These are phyloP conservation scores for Bolinopsis microptera DNA, from an alignment of 37 sponge, comb jelly and placozoan genomes.

Conservation along the genomic window DNA sequence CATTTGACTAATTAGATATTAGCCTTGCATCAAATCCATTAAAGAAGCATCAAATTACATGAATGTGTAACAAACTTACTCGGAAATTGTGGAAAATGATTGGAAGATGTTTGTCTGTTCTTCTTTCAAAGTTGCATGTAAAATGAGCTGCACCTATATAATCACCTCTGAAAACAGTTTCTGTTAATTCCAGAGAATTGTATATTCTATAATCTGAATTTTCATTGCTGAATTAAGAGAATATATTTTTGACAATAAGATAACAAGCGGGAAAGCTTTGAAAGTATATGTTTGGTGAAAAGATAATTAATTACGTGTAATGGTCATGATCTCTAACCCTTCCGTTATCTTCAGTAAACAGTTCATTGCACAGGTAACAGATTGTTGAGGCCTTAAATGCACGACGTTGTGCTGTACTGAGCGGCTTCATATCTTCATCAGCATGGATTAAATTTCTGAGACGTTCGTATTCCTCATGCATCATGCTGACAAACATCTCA, in stretches of 20 bases:
- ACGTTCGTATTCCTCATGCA: conserved; percentile 5
- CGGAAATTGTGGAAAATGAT: neutral
- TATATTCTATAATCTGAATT: neutral
- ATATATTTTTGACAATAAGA: no score
- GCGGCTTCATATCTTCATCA: neutral
- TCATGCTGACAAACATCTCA: neutral
- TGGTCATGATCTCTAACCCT: conserved; percentile 16
- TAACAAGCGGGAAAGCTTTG: no score
- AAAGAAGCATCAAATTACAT: neutral
- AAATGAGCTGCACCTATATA: conserved; percentile 4
- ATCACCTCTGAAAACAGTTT: neutral
- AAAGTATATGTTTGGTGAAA: no score
- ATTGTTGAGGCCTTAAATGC: neutral
- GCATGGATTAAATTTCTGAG: neutral
- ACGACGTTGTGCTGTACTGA: neutral
- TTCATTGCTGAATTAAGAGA: no score
- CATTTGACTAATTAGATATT: neutral
- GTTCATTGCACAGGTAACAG: neutral
- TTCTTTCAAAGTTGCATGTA: neutral
- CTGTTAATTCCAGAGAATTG: neutral
- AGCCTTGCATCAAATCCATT: no score
- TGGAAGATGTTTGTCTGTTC: neutral
- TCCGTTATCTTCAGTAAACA: neutral
- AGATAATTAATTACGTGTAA: conserved; percentile 66
- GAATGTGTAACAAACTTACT: neutral